Conservation (phyloP, 2,888 invertebrate genomes). For the Exocentrus adspersus region DNA sequence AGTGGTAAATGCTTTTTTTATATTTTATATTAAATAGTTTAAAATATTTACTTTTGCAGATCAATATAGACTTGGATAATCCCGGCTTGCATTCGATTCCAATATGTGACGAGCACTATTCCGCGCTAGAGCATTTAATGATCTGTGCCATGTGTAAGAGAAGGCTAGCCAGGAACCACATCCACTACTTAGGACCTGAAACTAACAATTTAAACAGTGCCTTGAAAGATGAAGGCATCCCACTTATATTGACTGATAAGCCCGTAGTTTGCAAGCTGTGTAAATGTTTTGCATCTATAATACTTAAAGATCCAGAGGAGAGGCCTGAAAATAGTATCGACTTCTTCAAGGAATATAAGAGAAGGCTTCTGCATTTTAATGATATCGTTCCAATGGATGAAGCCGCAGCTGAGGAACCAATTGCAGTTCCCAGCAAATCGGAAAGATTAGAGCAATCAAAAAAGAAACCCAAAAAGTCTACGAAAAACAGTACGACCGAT, state of each 20-base stretch:
- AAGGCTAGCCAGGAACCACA: conserved; percentile 78
- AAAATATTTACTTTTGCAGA: conserved; percentile 56
- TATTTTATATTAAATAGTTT: background rate
- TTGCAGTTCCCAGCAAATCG: conserved; percentile 57
- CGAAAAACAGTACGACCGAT: conserved; percentile 56
- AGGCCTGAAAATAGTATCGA: conserved; percentile 62
- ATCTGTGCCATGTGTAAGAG: conserved; percentile 82
- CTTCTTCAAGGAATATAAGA: conserved; percentile 72
- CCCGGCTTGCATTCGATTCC: conserved; percentile 77
- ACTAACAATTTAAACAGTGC: conserved; percentile 64
- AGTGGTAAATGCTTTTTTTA: conserved; percentile 62
- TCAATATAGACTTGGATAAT: conserved; percentile 69
- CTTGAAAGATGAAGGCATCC: conserved; percentile 72
- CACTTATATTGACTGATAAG: conserved; percentile 73
- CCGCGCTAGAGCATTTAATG: conserved; percentile 76
- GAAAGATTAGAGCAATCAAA: conserved; percentile 50
- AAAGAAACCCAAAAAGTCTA: conserved; percentile 54
- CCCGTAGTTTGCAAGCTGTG: conserved; percentile 86
- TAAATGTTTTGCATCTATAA: conserved; percentile 78
- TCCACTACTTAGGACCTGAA: conserved; percentile 75
- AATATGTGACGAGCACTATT: conserved; percentile 76
- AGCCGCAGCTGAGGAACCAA: conserved; percentile 66
- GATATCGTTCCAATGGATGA: conserved; percentile 74
- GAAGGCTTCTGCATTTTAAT: conserved; percentile 78
- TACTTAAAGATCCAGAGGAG: conserved; percentile 71